phyloP scores from a whole-genome alignment of 2,113 vertebrate genomes.

The Paradoxurus hermaphroditus region DNA sequence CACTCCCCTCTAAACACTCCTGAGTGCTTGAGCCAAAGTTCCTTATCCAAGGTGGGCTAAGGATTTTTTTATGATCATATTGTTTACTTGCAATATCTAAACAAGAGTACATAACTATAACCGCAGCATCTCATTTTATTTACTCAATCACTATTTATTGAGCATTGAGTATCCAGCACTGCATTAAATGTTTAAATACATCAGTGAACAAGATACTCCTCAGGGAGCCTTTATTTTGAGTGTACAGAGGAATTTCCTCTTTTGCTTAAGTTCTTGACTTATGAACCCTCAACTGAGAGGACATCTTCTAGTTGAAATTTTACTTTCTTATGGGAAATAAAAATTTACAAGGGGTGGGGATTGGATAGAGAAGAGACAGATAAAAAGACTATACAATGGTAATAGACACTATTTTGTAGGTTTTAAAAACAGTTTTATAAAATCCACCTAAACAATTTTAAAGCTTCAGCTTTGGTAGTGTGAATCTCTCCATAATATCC shows the following conservation, averaged over 20 bases:
- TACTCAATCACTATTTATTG: not conserved
- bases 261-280: conserved; percentile 2
- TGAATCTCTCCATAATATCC: not conserved
- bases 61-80: not conserved
- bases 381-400: not conserved
- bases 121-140: not conserved
- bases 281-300: not conserved
- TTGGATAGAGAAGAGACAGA: not conserved
- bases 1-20: too few relatives aligned
- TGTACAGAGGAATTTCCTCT: not conserved
- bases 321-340: not conserved
- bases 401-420: not conserved
- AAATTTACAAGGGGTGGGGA: not conserved
- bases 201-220: not conserved
- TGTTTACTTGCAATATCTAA: conserved; percentile 47
- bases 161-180: not conserved
- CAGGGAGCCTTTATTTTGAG: not conserved
- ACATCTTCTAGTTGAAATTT: not conserved
- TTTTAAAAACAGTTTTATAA: not conserved
- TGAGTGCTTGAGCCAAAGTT: not conserved
- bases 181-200: not conserved
- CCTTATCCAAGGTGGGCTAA: not conserved
- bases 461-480: not conserved
- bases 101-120: not conserved
- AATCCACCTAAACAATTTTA: not conserved